Evolutionary conservation across 2,888 invertebrate species (phyloP).

Genomic region (Torymus tubicola): DNA sequence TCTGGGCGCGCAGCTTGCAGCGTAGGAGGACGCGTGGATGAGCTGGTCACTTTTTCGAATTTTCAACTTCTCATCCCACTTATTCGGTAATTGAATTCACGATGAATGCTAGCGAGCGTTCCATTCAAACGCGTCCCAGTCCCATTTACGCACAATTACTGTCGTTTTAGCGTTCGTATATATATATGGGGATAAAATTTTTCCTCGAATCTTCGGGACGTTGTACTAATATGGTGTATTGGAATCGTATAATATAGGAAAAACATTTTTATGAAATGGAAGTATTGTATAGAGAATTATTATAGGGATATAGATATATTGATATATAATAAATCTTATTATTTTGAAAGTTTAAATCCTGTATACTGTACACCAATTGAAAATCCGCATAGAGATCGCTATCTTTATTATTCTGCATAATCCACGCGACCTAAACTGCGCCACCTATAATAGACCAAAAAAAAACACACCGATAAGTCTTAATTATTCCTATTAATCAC

Average conservation of each 20-base stretch:
- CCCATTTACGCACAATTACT: slow-evolving; percentile 30
- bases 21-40: slow-evolving; percentile 19
- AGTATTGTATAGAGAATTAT: not conserved
- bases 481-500: slow-evolving; percentile 26
- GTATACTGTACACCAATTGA: no score
- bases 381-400: no score
- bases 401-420: no score
- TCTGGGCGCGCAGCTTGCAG: slow-evolving; percentile 30
- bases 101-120: slow-evolving; percentile 38
- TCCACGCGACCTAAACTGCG: no score
- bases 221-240: no score
- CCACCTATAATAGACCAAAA: not conserved
- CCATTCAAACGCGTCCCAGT: slow-evolving; percentile 36
- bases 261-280: slow-evolving; percentile 23
- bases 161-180: not conserved
- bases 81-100: slow-evolving; percentile 56
- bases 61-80: slow-evolving; percentile 55
- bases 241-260: no score
- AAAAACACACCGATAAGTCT: not conserved
- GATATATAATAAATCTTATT: no score
- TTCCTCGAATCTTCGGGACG: no score
- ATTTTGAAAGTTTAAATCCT: no score
- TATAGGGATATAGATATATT: no score
- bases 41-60: slow-evolving; percentile 40
- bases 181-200: no score